Percentiles rank a stretch among this genome's conserved stretches.
phyloP scores from a whole-genome alignment of 2,797 vertebrate species.

The Danio aesculapii region DNA sequence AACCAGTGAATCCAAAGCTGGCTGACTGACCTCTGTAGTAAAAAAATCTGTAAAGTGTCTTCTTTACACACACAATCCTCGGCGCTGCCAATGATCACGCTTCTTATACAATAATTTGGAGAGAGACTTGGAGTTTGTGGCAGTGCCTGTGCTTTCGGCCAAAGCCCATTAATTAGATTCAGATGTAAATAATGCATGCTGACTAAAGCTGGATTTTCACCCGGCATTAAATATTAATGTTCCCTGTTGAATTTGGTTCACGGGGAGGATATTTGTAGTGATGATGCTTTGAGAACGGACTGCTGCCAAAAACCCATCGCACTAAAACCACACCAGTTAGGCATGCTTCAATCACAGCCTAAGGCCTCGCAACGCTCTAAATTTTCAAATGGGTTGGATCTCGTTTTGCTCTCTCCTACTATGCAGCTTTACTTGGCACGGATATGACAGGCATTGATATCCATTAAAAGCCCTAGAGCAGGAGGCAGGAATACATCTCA shows the following conservation, averaged over 20 bases:
- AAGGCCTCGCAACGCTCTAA: constrained; percentile 35
- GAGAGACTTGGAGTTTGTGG: constrained; percentile 45
- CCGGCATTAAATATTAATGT: constrained; percentile 71
- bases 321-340: constrained; percentile 51
- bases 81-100: constrained; percentile 5
- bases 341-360: constrained; percentile 50
- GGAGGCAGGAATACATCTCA: constrained; percentile 43
- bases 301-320: constrained; percentile 44
- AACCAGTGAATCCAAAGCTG: constrained; percentile 62
- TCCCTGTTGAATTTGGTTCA: constrained; percentile 58
- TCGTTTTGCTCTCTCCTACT: constrained; percentile 35
- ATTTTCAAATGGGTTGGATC: constrained; percentile 5
- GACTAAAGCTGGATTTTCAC: constrained; percentile 75
- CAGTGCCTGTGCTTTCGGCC: constrained; percentile 40
- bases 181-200: constrained; percentile 79
- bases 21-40: constrained; percentile 62
- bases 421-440: constrained; percentile 41
- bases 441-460: constrained; percentile 52
- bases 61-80: background rate
- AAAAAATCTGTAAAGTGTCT: constrained; percentile 40
- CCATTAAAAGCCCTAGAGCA: constrained; percentile 51
- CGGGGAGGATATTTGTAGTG: constrained; percentile 57
- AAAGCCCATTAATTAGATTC: constrained; percentile 74
- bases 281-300: constrained; percentile 53
- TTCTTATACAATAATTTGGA: constrained; percentile 40